These are phyloP conservation scores for Drosophila nasuta DNA, from an alignment of 1,140 invertebrate genomes.

Conservation along the genomic window DNA sequence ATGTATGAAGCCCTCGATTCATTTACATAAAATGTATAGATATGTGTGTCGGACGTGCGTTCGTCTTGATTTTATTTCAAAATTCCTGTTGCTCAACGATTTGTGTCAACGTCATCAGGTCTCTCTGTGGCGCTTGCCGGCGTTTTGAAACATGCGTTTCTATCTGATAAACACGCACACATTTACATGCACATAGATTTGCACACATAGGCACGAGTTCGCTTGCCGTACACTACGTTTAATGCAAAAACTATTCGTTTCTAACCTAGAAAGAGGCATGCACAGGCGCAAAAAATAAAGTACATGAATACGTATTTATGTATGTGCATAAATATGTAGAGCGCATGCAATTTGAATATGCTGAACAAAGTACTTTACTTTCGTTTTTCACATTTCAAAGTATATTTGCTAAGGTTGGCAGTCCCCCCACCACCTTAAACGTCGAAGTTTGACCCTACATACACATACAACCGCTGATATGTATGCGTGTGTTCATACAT, in stretches of 20 bases:
- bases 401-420: conserved; percentile 2
- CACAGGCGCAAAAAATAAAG: conserved; percentile 37
- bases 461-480: neutral
- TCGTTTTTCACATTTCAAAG: conserved; percentile 17
- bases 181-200: conserved; percentile 5
- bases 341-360: conserved; percentile 3
- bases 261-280: conserved; percentile 60
- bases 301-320: conserved; percentile 20
- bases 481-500: conserved; percentile 1
- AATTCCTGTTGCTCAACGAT: conserved; percentile 11
- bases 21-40: conserved; percentile 33
- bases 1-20: conserved; percentile 12
- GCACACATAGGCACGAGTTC: conserved; percentile 34
- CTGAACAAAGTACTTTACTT: conserved; percentile 12
- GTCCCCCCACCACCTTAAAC: neutral
- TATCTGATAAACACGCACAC: conserved; percentile 35
- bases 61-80: conserved; percentile 4
- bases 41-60: conserved; percentile 17
- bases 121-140: conserved; percentile 28
- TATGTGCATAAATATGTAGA: conserved; percentile 8
- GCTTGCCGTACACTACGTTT: conserved; percentile 13
- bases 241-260: conserved; percentile 60
- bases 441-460: conserved; percentile 16
- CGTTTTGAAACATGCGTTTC: conserved; percentile 32
- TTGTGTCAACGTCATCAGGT: conserved; percentile 54